These are phyloP conservation scores for Hemibagrus guttatus DNA, from an alignment of 2,797 vertebrate species.

Conservation along the genomic window DNA sequence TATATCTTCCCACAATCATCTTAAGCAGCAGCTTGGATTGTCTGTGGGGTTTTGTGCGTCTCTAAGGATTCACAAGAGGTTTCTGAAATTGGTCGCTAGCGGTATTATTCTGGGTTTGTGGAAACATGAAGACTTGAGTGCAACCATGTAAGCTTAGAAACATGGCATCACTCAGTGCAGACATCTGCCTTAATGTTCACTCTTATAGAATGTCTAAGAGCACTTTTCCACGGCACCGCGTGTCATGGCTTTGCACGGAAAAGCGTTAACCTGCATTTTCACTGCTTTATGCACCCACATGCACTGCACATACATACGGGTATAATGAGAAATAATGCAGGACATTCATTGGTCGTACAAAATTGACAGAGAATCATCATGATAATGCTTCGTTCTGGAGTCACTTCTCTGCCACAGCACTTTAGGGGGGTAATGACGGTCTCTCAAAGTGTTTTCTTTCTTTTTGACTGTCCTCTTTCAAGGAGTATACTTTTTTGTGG, in stretches of 20 bases:
- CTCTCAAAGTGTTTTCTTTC: neutral
- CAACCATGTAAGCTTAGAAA: neutral
- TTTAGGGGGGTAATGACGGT: neutral
- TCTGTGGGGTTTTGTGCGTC: neutral
- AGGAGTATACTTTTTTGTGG: too few species aligned
- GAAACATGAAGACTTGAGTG: neutral
- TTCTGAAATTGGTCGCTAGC: neutral
- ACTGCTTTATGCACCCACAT: neutral
- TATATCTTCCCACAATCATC: neutral
- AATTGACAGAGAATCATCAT: neutral
- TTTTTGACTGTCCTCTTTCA: neutral
- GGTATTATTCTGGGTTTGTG: slow-evolving; percentile 6
- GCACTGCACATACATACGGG: neutral
- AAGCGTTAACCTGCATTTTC: neutral
- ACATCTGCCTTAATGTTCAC: neutral
- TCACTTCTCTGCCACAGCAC: neutral
- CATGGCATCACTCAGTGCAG: neutral
- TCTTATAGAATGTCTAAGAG: neutral
- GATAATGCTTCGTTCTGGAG: neutral
- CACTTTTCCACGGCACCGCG: neutral
- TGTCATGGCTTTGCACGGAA: neutral
- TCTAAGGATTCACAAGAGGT: neutral
- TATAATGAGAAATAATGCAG: neutral
- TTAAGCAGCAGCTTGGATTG: neutral
- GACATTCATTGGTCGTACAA: neutral